Percentiles rank a stretch among this genome's conserved stretches.
Conservation (phyloP, 2,888 invertebrate species). For the Apeira syringaria region DNA sequence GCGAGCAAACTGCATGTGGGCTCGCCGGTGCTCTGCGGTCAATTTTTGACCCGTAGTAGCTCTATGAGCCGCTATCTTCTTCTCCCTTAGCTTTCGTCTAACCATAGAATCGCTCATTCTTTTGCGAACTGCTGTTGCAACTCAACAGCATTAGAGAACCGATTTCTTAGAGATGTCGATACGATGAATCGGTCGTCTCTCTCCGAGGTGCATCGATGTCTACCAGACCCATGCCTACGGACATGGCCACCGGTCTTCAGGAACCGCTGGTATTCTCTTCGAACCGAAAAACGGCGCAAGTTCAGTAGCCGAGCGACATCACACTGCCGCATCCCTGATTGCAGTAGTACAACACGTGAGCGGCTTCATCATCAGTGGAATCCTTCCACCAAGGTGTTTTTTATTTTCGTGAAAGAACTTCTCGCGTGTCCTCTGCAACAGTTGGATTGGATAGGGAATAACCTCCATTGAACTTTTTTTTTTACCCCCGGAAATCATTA, state of each 20-base stretch:
- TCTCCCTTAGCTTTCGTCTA: background rate
- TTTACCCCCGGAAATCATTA: too few relatives aligned
- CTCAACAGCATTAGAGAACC: constrained; percentile 7
- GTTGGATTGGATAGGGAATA: too few relatives aligned
- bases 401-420: too few relatives aligned
- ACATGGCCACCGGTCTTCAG: background rate
- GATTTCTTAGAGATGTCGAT: constrained; percentile 7
- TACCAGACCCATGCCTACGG: constrained; percentile 6
- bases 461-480: too few relatives aligned
- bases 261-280: constrained; percentile 6
- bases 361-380: too few relatives aligned
- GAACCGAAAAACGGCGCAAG: constrained; percentile 2
- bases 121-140: background rate
- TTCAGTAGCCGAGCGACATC: background rate
- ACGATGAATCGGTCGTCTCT: constrained; percentile 11
- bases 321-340: background rate
- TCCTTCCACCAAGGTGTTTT: too few relatives aligned
- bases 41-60: constrained; percentile 15
- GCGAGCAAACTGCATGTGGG: constrained; percentile 16
- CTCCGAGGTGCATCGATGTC: constrained; percentile 5
- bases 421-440: too few relatives aligned
- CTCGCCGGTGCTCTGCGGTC: constrained; percentile 6
- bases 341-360: background rate
- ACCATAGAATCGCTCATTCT: constrained; percentile 9
- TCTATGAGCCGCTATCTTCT: background rate